These are phyloP conservation scores for Ips typographus DNA, from an alignment of 1,140 invertebrate species.

Conservation along the genomic window DNA sequence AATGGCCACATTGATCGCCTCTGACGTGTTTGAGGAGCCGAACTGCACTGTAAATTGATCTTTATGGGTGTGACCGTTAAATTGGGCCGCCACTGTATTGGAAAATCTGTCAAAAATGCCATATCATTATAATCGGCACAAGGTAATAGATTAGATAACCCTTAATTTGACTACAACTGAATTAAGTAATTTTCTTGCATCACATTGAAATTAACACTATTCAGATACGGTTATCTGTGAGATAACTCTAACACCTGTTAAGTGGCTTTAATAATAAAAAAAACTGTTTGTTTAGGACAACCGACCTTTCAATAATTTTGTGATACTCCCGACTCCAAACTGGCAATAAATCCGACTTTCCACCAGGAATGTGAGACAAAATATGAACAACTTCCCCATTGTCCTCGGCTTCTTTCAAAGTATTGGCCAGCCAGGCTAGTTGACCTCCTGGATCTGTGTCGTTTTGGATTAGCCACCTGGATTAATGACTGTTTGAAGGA, in stretches of 20 bases:
- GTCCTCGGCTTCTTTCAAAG: constrained; percentile 69
- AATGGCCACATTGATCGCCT: constrained; percentile 67
- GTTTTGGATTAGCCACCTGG: constrained; percentile 64
- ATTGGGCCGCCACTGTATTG: constrained; percentile 71
- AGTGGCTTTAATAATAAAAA: not conserved
- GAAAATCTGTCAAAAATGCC: constrained; percentile 35
- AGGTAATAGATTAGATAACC: constrained; percentile 9
- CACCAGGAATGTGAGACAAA: constrained; percentile 79
- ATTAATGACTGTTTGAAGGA: not conserved
- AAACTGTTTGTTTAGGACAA: too few relatives aligned
- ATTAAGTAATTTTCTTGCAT: too few relatives aligned
- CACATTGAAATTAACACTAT: too few relatives aligned
- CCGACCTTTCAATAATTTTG: constrained; percentile 55
- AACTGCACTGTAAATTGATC: constrained; percentile 75
- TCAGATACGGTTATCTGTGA: too few relatives aligned
- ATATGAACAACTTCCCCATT: constrained; percentile 77
- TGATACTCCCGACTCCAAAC: constrained; percentile 68
- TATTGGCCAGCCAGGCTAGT: constrained; percentile 73
- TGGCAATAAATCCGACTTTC: constrained; percentile 63
- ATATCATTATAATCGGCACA: constrained; percentile 7
- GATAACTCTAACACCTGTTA: not conserved
- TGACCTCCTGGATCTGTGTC: constrained; percentile 67
- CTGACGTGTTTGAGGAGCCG: constrained; percentile 42
- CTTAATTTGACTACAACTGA: too few relatives aligned
- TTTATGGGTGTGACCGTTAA: constrained; percentile 79